A percentile compares a stretch with the other conserved stretches of the same genome.
Evolutionary conservation across 2,113 vertebrate species (phyloP).

Genomic region (Campylomormyrus numenius): DNA sequence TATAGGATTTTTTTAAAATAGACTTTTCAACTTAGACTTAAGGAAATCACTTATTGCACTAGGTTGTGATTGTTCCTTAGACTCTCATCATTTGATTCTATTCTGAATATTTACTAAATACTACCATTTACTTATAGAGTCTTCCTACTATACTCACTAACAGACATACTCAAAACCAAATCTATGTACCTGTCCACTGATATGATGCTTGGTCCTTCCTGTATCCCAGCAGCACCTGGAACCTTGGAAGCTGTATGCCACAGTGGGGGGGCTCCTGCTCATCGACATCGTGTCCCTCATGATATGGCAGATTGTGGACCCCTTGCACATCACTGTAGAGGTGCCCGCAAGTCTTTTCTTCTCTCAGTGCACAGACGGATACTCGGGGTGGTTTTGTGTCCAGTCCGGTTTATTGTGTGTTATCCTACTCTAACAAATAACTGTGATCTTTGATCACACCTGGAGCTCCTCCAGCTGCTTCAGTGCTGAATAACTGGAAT

Average conservation of each 20-base stretch:
- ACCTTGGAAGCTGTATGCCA: slow-evolving; percentile 90
- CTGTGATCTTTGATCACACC: background rate
- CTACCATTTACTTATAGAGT: background rate
- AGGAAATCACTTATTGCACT: background rate
- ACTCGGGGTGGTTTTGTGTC: background rate
- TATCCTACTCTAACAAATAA: background rate
- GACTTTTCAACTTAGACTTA: background rate
- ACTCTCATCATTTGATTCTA: background rate
- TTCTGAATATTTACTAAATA: background rate
- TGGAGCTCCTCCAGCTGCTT: background rate
- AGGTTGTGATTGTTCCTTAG: background rate
- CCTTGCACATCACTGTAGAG: slow-evolving; percentile 84
- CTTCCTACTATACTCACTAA: background rate
- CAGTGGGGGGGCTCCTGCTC: slow-evolving; percentile 78
- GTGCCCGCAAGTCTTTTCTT: slow-evolving; percentile 48
- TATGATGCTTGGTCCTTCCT: slow-evolving; percentile 11
- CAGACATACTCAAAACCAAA: background rate
- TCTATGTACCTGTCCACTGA: background rate
- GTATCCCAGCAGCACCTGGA: slow-evolving; percentile 73
- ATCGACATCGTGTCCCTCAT: slow-evolving; percentile 77
- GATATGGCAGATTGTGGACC: slow-evolving; percentile 90
- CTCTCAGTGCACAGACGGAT: background rate
- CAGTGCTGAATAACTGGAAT: background rate
- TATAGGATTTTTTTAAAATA: background rate
- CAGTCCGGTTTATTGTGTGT: background rate